Percentiles rank a stretch among this genome's conserved stretches.
phyloP scores from a whole-genome alignment of 2,113 vertebrate genomes.

The Ginglymostoma cirratum region DNA sequence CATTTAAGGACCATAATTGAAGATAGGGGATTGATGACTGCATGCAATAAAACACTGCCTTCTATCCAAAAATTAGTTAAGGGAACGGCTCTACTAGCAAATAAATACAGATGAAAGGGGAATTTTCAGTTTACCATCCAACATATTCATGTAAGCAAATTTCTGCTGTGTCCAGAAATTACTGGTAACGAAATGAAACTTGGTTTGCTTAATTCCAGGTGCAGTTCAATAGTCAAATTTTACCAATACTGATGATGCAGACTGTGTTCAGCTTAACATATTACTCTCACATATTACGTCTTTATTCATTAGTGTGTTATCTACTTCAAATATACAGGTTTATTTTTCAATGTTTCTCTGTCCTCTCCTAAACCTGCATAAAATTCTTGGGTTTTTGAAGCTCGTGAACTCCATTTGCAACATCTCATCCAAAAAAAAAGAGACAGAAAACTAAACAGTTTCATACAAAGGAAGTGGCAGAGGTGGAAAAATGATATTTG shows the following conservation, averaged over 20 bases:
- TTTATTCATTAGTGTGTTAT: background rate
- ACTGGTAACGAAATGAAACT: background rate
- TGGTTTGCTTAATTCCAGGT: background rate
- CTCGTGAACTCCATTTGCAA: background rate
- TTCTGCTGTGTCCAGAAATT: background rate
- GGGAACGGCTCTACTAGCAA: background rate
- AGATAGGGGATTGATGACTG: background rate
- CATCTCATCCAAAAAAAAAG: background rate
- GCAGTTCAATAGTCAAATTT: background rate
- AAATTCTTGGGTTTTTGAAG: background rate
- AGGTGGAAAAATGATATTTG: background rate
- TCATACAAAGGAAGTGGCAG: background rate
- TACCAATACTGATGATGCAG: background rate
- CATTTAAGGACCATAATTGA: background rate
- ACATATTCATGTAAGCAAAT: background rate
- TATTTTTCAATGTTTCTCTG: background rate
- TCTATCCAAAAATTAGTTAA: background rate
- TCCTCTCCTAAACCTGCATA: background rate
- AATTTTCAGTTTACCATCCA: background rate
- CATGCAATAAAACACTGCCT: background rate
- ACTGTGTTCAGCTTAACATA: background rate
- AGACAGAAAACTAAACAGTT: background rate
- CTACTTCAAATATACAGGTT: background rate
- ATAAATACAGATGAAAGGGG: background rate
- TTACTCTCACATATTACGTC: background rate